Evolutionary conservation across 2,888 invertebrate species (phyloP).

Genomic region (Tenthredo notha): DNA sequence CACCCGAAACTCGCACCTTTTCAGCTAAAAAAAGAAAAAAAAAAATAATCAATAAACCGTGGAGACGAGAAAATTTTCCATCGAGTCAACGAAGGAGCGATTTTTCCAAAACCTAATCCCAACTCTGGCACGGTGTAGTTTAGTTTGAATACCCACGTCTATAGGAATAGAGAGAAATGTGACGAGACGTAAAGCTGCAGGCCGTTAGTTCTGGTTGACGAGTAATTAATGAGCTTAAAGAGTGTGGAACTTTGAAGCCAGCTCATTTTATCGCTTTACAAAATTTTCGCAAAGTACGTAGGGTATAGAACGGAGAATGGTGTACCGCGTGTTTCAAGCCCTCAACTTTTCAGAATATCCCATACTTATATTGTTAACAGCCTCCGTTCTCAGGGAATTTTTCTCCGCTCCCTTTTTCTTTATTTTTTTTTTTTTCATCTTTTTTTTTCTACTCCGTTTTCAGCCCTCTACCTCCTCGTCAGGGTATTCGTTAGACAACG

Average conservation of each 20-base stretch:
- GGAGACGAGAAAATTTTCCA: no score
- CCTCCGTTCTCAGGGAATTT: not conserved
- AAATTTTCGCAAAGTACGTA: not conserved
- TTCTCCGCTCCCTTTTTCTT: not conserved
- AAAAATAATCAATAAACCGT: no score
- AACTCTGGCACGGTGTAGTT: not conserved
- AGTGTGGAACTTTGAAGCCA: constrained; percentile 13
- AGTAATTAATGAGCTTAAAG: constrained; percentile 27
- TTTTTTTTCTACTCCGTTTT: not conserved
- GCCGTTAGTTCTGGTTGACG: not conserved
- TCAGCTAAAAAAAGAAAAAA: no score
- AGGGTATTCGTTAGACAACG: not conserved
- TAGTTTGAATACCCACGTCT: not conserved
- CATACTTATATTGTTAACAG: constrained; percentile 9
- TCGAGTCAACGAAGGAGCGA: no score
- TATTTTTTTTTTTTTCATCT: not conserved
- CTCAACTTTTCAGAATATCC: not conserved
- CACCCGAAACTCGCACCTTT: no score
- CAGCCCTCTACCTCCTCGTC: not conserved
- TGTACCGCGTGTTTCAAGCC: not conserved
- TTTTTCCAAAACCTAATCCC: not conserved
- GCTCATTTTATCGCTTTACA: constrained; percentile 21
- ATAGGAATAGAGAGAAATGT: not conserved
- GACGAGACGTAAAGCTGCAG: no score
- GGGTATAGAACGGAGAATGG: not conserved